phyloP scores from a whole-genome alignment of 2,888 invertebrate species.

The Blastobasis lacticolella region DNA sequence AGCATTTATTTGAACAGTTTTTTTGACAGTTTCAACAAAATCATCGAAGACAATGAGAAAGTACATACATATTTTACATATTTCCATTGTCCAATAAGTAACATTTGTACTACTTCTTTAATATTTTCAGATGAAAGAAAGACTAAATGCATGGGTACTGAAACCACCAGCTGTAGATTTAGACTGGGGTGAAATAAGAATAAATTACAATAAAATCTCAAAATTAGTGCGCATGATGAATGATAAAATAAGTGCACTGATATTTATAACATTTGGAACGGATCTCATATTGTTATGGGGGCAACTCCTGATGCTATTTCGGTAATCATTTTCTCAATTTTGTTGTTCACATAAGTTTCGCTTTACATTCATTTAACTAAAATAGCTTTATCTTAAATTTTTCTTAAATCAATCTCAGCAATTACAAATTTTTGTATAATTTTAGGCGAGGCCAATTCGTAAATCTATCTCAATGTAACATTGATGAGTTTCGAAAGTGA shows the following conservation, averaged over 20 bases:
- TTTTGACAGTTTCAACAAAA: background rate
- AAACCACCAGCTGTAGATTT: background rate
- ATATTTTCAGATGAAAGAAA: no score
- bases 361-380: background rate
- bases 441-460: background rate
- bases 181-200: background rate
- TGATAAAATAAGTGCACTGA: background rate
- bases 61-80: background rate
- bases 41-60: background rate
- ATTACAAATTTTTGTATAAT: background rate
- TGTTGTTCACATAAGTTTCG: background rate
- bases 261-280: background rate
- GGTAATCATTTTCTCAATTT: background rate
- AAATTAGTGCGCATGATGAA: background rate
- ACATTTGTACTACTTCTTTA: no score
- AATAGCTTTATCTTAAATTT: background rate
- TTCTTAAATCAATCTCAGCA: background rate
- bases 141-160: background rate
- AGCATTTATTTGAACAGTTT: background rate
- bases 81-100: no score
- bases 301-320: background rate
- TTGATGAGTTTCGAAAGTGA: background rate
- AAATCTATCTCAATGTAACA: background rate
- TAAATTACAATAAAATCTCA: background rate
- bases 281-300: background rate